Conservation (phyloP, 2,113 vertebrate species). For the Equus quagga region DNA sequence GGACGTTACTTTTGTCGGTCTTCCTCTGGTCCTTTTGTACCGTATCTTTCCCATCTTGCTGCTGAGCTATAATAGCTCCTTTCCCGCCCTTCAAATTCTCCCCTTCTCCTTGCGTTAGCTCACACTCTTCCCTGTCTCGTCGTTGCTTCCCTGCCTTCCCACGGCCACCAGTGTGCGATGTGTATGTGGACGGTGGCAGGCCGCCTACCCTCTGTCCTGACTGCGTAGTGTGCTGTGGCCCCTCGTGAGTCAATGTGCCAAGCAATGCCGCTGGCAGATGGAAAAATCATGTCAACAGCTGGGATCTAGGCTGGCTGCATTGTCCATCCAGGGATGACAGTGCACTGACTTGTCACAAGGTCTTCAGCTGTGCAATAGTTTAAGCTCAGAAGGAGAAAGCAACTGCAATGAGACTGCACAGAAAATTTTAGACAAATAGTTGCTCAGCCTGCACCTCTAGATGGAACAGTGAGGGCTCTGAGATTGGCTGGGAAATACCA, state of each 20-base stretch:
- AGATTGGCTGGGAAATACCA: not conserved
- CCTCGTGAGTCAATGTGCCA: not conserved
- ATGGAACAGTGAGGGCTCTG: not conserved
- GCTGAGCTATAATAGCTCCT: accelerated
- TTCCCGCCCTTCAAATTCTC: not conserved
- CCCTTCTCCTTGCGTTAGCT: no score
- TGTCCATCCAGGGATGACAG: not conserved
- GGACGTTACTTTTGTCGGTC: not conserved
- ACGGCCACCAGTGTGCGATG: accelerated
- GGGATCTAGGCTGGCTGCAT: no score
- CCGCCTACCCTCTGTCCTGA: not conserved
- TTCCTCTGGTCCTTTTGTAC: not conserved
- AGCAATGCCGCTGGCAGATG: not conserved
- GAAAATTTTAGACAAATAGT: not conserved
- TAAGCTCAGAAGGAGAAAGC: not conserved
- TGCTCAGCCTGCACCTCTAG: not conserved
- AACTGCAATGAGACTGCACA: not conserved
- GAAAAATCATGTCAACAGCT: not conserved
- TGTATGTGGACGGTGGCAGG: not conserved
- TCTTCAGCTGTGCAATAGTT: not conserved
- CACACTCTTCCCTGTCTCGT: no score
- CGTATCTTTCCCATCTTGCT: accelerated
- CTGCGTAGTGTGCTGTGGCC: not conserved
- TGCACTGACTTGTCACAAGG: no score
- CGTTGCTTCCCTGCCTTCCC: not conserved